Percentiles rank a stretch among this genome's conserved stretches.
phyloP scores from a whole-genome alignment of 2,113 vertebrate species.

The Illadopsis cleaveri region DNA sequence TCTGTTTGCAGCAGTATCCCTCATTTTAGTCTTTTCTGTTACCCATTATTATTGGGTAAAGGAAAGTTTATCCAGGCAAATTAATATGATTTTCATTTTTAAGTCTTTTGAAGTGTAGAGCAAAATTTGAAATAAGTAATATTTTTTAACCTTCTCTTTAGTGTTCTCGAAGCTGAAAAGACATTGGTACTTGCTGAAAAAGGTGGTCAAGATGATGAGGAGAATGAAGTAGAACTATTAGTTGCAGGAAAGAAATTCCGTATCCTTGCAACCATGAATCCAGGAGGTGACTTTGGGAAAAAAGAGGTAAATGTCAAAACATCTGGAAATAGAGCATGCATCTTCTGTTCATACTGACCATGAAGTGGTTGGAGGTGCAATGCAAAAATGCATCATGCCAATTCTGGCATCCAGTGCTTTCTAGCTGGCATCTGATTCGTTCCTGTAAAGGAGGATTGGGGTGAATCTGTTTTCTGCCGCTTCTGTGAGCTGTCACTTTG shows the following conservation, averaged over 20 bases:
- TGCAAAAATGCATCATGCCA: neutral
- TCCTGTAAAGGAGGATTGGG: accelerated
- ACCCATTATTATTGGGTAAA: neutral
- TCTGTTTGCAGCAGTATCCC: neutral
- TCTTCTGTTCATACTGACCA: neutral
- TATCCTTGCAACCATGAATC: conserved; percentile 97
- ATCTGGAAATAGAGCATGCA: neutral
- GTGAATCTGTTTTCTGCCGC: neutral
- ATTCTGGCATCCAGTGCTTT: neutral
- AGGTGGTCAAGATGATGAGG: conserved; percentile 83
- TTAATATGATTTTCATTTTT: neutral
- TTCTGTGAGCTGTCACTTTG: neutral
- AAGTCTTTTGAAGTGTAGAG: neutral
- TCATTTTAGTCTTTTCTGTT: neutral
- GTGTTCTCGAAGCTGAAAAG: conserved; percentile 88
- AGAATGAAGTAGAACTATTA: conserved; percentile 87
- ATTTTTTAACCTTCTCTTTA: conserved; percentile 21
- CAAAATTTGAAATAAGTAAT: neutral
- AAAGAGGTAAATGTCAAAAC: conserved; percentile 85
- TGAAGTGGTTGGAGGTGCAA: neutral
- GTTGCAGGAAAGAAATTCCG: conserved; percentile 83
- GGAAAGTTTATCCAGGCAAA: neutral
- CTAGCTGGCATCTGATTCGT: neutral
- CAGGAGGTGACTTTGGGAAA: conserved; percentile 97
- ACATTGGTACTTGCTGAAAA: conserved; percentile 93